These are phyloP conservation scores for Coregonus suidteri DNA, from an alignment of 2,797 vertebrate genomes.

Conservation along the genomic window DNA sequence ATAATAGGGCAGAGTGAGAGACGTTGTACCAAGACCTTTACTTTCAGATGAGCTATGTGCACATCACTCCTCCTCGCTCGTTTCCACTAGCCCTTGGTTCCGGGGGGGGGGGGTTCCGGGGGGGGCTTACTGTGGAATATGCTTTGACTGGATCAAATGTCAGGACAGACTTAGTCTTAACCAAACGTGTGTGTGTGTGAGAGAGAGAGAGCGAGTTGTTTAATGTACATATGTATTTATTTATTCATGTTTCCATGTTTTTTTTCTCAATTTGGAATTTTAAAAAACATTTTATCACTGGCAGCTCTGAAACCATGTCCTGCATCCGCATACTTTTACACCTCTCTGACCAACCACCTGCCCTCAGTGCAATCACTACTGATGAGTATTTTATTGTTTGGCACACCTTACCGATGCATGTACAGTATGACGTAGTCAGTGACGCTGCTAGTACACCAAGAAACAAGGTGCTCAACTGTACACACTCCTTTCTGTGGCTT, in stretches of 20 bases:
- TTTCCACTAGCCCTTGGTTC: background rate
- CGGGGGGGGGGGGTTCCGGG: too few species aligned
- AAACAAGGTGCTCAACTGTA: conserved; percentile 41
- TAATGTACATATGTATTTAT: conserved; percentile 56
- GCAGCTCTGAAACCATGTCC: conserved; percentile 44
- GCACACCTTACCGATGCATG: conserved; percentile 30
- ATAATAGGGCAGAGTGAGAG: background rate
- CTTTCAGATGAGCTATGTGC: background rate
- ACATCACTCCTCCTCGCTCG: background rate
- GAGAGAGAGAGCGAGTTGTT: background rate
- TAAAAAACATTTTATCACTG: conserved; percentile 26
- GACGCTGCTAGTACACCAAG: conserved; percentile 44
- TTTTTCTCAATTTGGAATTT: conserved; percentile 14
- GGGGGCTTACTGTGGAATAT: too few species aligned
- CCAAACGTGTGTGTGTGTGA: conserved; percentile 1
- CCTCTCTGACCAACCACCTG: conserved; percentile 15
- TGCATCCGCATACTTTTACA: conserved; percentile 26
- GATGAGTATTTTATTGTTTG: conserved; percentile 38
- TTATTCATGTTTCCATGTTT: conserved; percentile 22
- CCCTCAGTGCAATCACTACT: conserved; percentile 50
- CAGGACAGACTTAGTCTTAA: conserved; percentile 8
- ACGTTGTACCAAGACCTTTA: background rate
- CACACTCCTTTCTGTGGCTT: conserved; percentile 35
- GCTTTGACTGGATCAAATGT: background rate
- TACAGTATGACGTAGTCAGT: conserved; percentile 33